phyloP scores from a whole-genome alignment of 2,113 vertebrate genomes.

The Oryctolagus cuniculus region mOryCun1.1 NC_091440.1:113276501-113277000 shows the following conservation, averaged over 20 bases:
- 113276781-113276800: neutral
- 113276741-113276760: neutral
- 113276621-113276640: neutral
- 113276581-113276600: neutral
- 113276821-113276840: too few species aligned
- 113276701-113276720: neutral
- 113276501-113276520: constrained; percentile 5
- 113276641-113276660: constrained; percentile 10
- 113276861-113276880: too few species aligned
- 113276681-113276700: constrained; percentile 1
- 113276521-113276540: neutral
- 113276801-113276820: too few species aligned
- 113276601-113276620: neutral
- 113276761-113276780: constrained; percentile 23
- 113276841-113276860: too few species aligned
- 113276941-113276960: too few species aligned
- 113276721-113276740: neutral
- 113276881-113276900: too few species aligned
- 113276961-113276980: too few species aligned
- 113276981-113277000: too few species aligned
- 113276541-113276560: neutral
- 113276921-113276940: too few species aligned
- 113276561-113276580: neutral
- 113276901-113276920: too few species aligned
- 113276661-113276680: constrained; percentile 15